Evolutionary conservation across 1,140 invertebrate species (phyloP).

Genomic region (Aphis gossypii): DNA sequence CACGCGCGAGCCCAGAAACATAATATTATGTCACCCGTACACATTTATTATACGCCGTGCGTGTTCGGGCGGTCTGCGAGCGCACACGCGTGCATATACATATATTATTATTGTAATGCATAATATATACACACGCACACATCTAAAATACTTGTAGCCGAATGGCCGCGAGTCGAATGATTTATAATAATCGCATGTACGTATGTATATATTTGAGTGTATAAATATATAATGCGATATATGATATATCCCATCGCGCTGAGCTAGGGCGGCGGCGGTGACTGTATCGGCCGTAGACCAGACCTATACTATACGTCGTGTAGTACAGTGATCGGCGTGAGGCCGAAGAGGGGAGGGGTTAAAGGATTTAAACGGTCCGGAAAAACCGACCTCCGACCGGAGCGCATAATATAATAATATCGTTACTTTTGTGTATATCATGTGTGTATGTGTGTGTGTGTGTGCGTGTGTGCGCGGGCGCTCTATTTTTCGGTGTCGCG

Average conservation of each 20-base stretch:
- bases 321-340: background rate
- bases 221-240: background rate
- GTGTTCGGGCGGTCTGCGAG: background rate
- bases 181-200: background rate
- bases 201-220: background rate
- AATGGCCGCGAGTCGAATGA: background rate
- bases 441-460: background rate
- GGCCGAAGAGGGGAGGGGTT: background rate
- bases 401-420: background rate
- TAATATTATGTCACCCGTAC: background rate
- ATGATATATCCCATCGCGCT: background rate
- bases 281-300: background rate
- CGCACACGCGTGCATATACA: background rate
- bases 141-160: background rate
- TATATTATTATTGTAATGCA: background rate
- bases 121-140: background rate
- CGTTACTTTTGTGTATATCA: too few relatives aligned
- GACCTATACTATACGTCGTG: background rate
- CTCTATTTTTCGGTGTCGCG: background rate
- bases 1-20: background rate
- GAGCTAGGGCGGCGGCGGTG: background rate
- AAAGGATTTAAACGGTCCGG: constrained; percentile 51
- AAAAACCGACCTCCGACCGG: background rate
- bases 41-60: background rate
- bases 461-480: background rate